phyloP scores from a whole-genome alignment of 2,797 vertebrate species.

The Squalus acanthias region DNA sequence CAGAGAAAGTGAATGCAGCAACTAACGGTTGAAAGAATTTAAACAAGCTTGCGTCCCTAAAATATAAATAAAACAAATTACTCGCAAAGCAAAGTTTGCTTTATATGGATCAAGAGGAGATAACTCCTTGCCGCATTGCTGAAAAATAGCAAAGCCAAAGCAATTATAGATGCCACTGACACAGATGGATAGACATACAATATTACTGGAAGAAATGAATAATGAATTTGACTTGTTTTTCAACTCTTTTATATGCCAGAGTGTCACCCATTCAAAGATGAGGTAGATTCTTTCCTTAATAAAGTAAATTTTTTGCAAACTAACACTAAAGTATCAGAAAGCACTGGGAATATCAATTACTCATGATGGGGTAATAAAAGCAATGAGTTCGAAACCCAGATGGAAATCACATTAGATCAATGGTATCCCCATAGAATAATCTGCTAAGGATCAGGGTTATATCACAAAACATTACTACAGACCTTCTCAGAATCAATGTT shows the following conservation, averaged over 20 bases:
- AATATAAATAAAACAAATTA: neutral
- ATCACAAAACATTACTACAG: neutral
- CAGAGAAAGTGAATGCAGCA: neutral
- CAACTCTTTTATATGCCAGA: neutral
- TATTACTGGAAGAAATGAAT: conserved; percentile 1
- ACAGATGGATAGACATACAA: neutral
- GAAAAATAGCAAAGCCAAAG: neutral
- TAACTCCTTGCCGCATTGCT: neutral
- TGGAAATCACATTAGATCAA: neutral
- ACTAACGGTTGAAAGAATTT: neutral
- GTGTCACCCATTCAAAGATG: neutral
- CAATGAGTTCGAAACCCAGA: neutral
- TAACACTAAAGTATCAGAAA: neutral
- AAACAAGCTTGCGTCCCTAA: neutral
- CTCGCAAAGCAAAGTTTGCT: neutral
- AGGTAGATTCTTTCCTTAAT: neutral
- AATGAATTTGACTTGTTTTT: conserved; percentile 7
- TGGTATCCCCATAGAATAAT: neutral
- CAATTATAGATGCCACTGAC: neutral
- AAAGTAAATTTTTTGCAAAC: neutral
- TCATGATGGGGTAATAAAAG: neutral
- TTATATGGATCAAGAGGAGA: neutral
- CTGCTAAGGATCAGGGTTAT: neutral
- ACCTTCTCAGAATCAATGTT: neutral
- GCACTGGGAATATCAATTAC: neutral